Evolutionary conservation across 37 sponge, comb jelly and placozoan genomes (phyloP).

Genomic region (Ianthella basta): DNA sequence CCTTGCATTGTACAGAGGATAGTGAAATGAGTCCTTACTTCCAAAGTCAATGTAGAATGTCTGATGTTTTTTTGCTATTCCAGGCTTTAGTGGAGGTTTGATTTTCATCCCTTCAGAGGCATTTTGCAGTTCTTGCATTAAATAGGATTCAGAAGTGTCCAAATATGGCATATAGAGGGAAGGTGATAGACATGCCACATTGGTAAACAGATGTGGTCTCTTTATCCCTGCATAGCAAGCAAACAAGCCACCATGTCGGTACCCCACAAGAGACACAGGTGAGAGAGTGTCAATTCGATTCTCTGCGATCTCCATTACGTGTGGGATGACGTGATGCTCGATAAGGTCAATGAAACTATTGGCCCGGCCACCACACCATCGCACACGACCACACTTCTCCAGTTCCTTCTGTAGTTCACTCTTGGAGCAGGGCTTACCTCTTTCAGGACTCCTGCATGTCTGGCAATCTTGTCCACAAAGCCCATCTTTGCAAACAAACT

Average conservation of each 20-base stretch:
- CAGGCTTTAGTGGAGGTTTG: too few species aligned
- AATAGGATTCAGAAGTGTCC: neutral
- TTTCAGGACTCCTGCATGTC: conserved; percentile 52
- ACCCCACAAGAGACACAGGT: conserved; percentile 62
- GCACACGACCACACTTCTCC: conserved; percentile 21
- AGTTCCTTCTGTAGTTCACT: conserved; percentile 32
- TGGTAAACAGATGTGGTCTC: conserved; percentile 45
- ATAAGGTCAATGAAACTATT: conserved; percentile 51
- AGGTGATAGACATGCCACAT: conserved; percentile 72
- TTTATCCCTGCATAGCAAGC: conserved; percentile 73
- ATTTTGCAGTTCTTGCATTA: neutral
- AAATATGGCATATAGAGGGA: conserved; percentile 14
- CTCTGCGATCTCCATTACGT: conserved; percentile 11
- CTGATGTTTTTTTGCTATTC: neutral
- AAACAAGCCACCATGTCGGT: conserved; percentile 51
- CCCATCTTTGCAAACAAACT: conserved; percentile 14
- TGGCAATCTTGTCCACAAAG: conserved; percentile 33
- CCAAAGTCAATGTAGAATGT: conserved; percentile 21
- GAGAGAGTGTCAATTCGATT: conserved; percentile 37
- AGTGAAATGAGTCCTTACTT: neutral
- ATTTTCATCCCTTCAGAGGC: too few species aligned
- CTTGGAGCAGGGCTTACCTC: conserved; percentile 39
- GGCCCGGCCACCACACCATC: conserved; percentile 32
- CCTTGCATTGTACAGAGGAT: neutral
- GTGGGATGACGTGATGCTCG: conserved; percentile 37